A percentile compares a stretch with the other conserved stretches of the same genome.
Conservation (phyloP, 1,140 invertebrate genomes). For the Cherax quadricarinatus region DNA sequence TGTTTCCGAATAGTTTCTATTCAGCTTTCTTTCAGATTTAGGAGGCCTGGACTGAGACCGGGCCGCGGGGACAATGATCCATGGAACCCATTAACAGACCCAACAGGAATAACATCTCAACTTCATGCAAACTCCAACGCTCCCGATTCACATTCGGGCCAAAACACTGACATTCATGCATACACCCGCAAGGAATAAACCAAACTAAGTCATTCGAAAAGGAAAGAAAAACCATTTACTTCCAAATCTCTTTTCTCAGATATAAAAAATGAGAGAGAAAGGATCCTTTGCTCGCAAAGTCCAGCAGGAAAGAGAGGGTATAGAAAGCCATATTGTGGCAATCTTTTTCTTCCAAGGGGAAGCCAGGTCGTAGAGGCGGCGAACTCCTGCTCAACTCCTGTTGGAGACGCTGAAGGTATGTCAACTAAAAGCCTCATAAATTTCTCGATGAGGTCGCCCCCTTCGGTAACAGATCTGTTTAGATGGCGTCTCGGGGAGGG, state of each 20-base stretch:
- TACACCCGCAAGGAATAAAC: not conserved
- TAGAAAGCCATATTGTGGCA: not conserved
- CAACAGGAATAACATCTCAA: no score
- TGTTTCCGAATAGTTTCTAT: no score
- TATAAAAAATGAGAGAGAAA: not conserved
- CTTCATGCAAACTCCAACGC: no score
- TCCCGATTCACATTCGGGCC: no score
- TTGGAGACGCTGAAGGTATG: constrained; percentile 27
- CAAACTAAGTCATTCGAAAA: not conserved
- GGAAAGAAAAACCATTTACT: not conserved
- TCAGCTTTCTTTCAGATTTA: no score
- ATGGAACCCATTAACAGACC: no score
- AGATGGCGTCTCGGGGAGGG: constrained; percentile 21
- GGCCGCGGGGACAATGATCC: no score
- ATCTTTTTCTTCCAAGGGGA: not conserved
- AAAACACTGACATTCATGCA: no score
- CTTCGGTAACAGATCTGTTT: constrained; percentile 36
- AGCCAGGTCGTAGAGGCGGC: not conserved
- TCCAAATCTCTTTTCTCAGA: not conserved
- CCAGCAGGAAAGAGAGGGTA: not conserved
- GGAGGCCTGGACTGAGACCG: no score
- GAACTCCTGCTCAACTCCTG: not conserved
- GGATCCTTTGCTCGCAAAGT: not conserved
- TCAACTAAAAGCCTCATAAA: constrained; percentile 35
- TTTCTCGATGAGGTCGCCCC: constrained; percentile 13